Percentiles rank a stretch among this genome's conserved stretches.
phyloP scores from a whole-genome alignment of 92 coral and sea anemone species.

The Actinostola sp. region DNA sequence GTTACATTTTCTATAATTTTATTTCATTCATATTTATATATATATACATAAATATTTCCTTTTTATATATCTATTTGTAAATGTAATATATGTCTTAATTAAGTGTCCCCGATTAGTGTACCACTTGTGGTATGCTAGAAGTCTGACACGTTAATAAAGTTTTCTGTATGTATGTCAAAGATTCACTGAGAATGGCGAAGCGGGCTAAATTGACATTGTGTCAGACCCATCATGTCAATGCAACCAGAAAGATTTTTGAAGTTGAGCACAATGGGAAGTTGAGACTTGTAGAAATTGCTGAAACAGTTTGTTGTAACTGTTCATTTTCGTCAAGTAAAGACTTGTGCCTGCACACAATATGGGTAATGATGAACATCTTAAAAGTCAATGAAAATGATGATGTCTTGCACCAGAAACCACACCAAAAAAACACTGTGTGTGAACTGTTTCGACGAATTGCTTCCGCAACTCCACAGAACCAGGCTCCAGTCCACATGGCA shows the following conservation, averaged over 20 bases:
- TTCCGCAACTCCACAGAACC: neutral
- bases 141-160: neutral
- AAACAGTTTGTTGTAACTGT: constrained; percentile 58
- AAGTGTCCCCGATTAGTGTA: too few relatives aligned
- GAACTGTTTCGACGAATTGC: neutral
- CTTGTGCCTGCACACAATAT: constrained; percentile 54
- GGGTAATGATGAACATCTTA: constrained; percentile 57
- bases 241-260: constrained; percentile 50
- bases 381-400: constrained; percentile 45
- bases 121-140: too few relatives aligned
- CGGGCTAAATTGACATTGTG: constrained; percentile 34
- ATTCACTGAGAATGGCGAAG: constrained; percentile 45
- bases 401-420: constrained; percentile 55
- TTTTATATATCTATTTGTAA: too few relatives aligned
- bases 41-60: too few relatives aligned
- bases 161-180: constrained; percentile 24
- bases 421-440: constrained; percentile 30
- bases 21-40: too few relatives aligned
- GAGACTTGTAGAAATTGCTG: constrained; percentile 50
- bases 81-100: too few relatives aligned
- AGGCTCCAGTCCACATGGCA: neutral
- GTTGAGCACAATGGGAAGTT: constrained; percentile 50
- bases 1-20: too few relatives aligned
- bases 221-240: constrained; percentile 58
- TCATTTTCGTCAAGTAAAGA: constrained; percentile 31